Evolutionary conservation across 2,113 vertebrate species (phyloP).

Genomic region (Microtus montanus): DNA sequence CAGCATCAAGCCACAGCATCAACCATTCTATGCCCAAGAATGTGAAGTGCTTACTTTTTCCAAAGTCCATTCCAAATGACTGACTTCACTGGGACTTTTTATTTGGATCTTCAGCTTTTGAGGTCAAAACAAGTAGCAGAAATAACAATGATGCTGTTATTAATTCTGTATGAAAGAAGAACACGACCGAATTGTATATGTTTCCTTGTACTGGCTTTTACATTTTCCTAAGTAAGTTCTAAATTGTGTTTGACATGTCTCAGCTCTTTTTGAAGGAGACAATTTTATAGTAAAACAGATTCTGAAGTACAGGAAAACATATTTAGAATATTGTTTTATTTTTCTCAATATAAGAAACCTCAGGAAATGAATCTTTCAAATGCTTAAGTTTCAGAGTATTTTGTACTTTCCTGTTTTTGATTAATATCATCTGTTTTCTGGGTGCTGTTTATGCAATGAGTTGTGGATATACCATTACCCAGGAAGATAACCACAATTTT

Average conservation of each 20-base stretch:
- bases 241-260: conserved; percentile 27
- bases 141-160: background rate
- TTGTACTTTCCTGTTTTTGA: background rate
- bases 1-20: background rate
- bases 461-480: background rate
- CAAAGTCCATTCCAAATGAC: background rate
- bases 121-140: conserved; percentile 44
- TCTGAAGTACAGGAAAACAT: background rate
- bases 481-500: conserved; percentile 13
- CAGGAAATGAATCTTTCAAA: conserved; percentile 42
- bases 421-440: conserved; percentile 26
- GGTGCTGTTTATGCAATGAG: conserved; percentile 32
- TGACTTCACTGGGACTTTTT: background rate
- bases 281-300: conserved; percentile 28
- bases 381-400: background rate
- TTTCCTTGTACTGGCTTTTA: background rate
- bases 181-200: background rate
- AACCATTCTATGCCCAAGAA: background rate
- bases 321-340: background rate
- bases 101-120: background rate
- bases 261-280: background rate
- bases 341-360: conserved; percentile 24
- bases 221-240: background rate
- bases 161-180: background rate
- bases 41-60: background rate